Evolutionary conservation across 2,888 invertebrate species (phyloP).

Genomic region (Eremobia ochroleuca): DNA sequence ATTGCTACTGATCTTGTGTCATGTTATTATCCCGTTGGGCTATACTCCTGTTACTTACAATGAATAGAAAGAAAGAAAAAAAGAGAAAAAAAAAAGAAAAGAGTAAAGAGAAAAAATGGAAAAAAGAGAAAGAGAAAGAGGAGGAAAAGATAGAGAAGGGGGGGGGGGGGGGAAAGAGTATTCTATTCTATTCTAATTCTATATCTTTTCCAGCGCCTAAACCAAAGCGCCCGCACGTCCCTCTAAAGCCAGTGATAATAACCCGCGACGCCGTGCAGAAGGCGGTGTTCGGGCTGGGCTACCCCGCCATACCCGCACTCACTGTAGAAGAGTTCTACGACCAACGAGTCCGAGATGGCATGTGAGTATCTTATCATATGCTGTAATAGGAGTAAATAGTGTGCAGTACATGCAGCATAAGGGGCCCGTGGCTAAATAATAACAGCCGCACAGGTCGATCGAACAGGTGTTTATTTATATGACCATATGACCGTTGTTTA

Average conservation of each 20-base stretch:
- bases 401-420: background rate
- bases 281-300: constrained; percentile 97
- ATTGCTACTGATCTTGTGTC: too few species aligned
- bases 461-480: too few species aligned
- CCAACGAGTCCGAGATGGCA: constrained; percentile 94
- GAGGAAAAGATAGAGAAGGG: too few species aligned
- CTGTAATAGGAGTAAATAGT: background rate
- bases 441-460: too few species aligned
- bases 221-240: constrained; percentile 80
- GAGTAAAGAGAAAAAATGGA: too few species aligned
- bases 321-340: constrained; percentile 99
- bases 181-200: too few species aligned
- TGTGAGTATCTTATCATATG: constrained; percentile 83
- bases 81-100: too few species aligned
- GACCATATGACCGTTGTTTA: too few species aligned
- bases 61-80: too few species aligned
- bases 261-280: constrained; percentile 97
- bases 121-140: too few species aligned
- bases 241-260: constrained; percentile 96
- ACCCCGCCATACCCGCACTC: constrained; percentile 97
- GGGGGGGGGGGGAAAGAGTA: too few species aligned
- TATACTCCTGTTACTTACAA: background rate
- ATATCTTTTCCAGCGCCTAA: constrained; percentile 77
- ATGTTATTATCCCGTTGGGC: background rate
- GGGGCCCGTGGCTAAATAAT: too few species aligned